These are phyloP conservation scores for Sceloporus tristichus DNA, from an alignment of 2,113 vertebrate species.

Conservation along the genomic window DNA sequence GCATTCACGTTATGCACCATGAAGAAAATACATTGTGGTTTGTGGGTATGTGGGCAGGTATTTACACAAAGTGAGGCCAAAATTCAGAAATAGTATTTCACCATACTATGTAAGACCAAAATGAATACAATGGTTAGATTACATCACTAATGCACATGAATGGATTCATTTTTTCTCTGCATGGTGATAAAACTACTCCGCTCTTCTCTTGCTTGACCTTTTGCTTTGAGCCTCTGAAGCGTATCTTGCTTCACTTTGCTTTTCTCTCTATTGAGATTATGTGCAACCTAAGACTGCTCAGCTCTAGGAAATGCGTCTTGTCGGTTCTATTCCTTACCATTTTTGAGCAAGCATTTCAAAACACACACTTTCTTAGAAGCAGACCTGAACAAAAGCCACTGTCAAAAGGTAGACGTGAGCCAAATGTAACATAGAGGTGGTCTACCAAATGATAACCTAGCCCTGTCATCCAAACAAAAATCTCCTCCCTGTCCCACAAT, in stretches of 20 bases:
- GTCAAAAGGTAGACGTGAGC: not conserved
- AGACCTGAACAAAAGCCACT: not conserved
- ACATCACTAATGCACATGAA: not conserved
- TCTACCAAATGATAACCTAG: not conserved
- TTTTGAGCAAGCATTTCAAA: not conserved
- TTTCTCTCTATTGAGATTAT: not conserved
- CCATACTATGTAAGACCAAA: not conserved
- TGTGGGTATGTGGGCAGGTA: not conserved
- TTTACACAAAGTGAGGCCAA: not conserved
- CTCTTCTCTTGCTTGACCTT: not conserved
- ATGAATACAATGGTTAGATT: not conserved
- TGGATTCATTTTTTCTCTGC: not conserved
- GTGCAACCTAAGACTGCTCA: not conserved
- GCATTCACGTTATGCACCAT: not conserved
- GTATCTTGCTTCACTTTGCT: not conserved
- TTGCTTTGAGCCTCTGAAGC: not conserved
- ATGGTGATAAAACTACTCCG: no score
- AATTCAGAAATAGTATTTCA: not conserved
- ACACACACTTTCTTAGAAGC: not conserved
- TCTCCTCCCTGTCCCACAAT: not conserved
- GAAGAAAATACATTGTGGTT: no score
- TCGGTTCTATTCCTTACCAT: not conserved
- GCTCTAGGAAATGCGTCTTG: not conserved
- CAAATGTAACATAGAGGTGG: not conserved
- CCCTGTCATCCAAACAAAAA: not conserved